Evolutionary conservation across 2,888 invertebrate species (phyloP), one percentile per base, ranked within the genome.

Genomic region (Taphrorychus bicolor): DNA sequence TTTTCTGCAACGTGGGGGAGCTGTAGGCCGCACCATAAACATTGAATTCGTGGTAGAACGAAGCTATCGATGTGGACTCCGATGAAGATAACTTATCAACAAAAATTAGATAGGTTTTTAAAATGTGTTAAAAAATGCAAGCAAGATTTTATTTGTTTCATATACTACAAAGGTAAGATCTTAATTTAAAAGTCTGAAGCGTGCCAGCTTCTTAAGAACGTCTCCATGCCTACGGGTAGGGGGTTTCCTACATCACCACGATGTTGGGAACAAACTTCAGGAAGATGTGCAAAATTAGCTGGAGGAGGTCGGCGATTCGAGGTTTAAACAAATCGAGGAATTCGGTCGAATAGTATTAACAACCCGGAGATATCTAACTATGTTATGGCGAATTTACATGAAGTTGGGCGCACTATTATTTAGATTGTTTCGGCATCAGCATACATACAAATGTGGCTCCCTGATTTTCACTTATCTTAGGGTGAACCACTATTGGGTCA

Each of bases 371-470:
- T 73, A 74, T 75, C 74, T 76, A 76, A 76, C 74, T 76, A 71
- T 74, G 76, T 76, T 76, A 76, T 58, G 68, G 72, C 74, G 74
- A 73, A 77, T 78, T 78, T 77, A 73, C 76, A 77, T 78, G 74
- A 72, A 74, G 73, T 73, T 73, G 75, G 76, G 75, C 53, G 59
- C 51, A 66, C 59, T 66, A 66, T 77, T 76, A 78, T 75, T 73
- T 73, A 74, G 75, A 77, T 76, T 76, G 76, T 70, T 73, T 71
- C 71, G 63, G 72, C 70, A 70, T 62, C 66, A 69, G 70, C 72
- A 66, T 72, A 72, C 70, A 72, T 71, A 71, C 72, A 71, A 73
- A 73, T 70, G 59, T 61, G 40, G 58, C 51, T 41, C 40, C 21
- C 48, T 54, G 53, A 45, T 58, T 64, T 42, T 32, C 54, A 32